Base-by-base conservation (phyloP, 2,113 vertebrate species). In the Neofelis nebulosa region DNA sequence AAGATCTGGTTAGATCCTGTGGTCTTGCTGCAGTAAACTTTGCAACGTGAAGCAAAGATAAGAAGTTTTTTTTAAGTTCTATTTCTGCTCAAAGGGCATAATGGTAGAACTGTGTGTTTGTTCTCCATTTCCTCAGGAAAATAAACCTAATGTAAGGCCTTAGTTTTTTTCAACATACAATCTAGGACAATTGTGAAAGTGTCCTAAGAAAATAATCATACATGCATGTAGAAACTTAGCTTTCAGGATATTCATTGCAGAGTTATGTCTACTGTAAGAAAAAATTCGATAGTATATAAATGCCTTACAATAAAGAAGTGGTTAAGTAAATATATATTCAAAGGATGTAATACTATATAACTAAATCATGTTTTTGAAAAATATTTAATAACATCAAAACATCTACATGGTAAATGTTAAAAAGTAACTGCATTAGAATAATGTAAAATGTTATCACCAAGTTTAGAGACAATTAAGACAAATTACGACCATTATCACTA, bases 291-390 rank as follows among this genome's bases (percentile, higher is more conserved):
- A 50, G 2, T 65, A 91, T 74, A 41, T 90, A 95, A 63, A 73
- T 84, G 52, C 80, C 25, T 89, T 82, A 89, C 15, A n/a, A 61
- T n/a, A 85, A 94, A 41, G 45, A 95, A 94, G 90, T 90, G 25
- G 36, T 50, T 96, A 95, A 94, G 80, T 68, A 85, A 66, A 76
- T 89, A 71, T 45, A 68, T 68, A 91, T 76, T 91, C 23, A 89
- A 66, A 89, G 18, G 55, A 45, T 91, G 3, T 96, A 95, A 81
- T 74, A 84, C 83, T 74, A 80, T 48, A 25, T 85, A 89, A 95
- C 36, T 85, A 94, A 65, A 66, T 65, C 27, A 89, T 94, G 25
- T 57, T 96, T 94, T 97, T 48, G 33, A 92, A 95, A 90, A 94
- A 38, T 38, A 33, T 83, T 97, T 96, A 96, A 38, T 88, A 76